These are phyloP conservation scores for Cygnus atratus DNA, from an alignment of 2,113 vertebrate species.

Conservation along the genomic window DNA sequence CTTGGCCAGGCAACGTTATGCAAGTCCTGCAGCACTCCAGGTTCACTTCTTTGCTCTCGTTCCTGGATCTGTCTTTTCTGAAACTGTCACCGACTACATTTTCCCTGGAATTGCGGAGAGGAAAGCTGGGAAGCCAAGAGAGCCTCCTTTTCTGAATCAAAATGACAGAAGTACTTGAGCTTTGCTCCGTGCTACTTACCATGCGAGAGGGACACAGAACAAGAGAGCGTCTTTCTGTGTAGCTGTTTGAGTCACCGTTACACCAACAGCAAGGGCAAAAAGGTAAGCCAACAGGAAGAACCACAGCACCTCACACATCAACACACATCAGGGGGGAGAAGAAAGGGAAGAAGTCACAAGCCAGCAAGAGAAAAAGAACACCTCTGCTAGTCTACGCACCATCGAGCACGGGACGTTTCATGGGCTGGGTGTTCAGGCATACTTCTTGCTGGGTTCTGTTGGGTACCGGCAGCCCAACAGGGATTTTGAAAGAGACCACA, in stretches of 20 bases:
- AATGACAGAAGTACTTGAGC: neutral
- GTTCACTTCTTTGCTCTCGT: neutral
- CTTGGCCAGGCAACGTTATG: neutral
- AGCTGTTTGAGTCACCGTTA: neutral
- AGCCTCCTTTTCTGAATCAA: neutral
- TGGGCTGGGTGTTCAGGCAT: neutral
- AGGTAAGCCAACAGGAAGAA: neutral
- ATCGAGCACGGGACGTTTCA: neutral
- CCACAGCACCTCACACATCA: constrained; percentile 25
- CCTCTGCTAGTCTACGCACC: neutral
- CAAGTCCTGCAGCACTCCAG: neutral
- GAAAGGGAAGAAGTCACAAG: neutral
- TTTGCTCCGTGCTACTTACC: neutral
- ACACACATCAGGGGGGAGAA: neutral
- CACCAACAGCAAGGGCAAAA: neutral
- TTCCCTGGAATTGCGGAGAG: neutral
- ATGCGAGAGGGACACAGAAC: neutral
- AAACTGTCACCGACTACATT: neutral
- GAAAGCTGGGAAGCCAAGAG: neutral
- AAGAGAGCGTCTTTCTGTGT: neutral
- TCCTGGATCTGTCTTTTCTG: neutral
- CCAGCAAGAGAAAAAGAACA: constrained; percentile 41
- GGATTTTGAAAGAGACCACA: neutral
- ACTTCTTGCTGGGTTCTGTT: constrained; percentile 46
- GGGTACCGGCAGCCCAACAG: neutral